phyloP scores from a whole-genome alignment of 2,797 vertebrate species.

The Threskiornis aethiopicus region DNA sequence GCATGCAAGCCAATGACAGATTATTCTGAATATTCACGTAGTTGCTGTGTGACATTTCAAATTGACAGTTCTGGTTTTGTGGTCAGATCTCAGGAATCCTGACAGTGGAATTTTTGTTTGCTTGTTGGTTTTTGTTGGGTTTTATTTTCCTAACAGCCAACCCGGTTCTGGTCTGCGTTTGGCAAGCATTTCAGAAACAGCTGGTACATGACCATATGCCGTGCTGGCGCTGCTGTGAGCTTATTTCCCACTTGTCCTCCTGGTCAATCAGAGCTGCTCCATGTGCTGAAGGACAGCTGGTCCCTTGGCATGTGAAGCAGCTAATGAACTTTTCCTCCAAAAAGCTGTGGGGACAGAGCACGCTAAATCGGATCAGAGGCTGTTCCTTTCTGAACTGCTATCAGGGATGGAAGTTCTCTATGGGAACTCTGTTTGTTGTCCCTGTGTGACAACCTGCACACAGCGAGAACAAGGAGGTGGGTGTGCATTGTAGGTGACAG shows the following conservation, averaged over 20 bases:
- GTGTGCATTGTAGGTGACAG: background rate
- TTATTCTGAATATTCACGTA: background rate
- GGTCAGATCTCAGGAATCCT: background rate
- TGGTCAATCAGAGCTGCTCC: constrained; percentile 58
- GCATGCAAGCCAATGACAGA: background rate
- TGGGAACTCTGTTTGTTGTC: background rate
- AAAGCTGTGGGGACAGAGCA: background rate
- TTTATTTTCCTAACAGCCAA: constrained; percentile 33
- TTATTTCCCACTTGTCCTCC: constrained; percentile 60
- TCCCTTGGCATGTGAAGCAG: constrained; percentile 55
- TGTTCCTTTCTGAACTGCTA: background rate
- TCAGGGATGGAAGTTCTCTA: background rate
- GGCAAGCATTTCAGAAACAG: constrained; percentile 61
- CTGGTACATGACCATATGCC: constrained; percentile 53
- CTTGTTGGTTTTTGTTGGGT: background rate
- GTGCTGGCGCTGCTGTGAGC: constrained; percentile 33
- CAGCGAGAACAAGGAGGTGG: background rate
- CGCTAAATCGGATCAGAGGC: background rate
- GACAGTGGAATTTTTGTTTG: background rate
- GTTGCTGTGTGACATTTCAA: background rate
- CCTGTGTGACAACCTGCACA: background rate
- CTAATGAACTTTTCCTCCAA: constrained; percentile 49
- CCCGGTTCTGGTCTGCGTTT: background rate
- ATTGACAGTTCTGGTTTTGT: background rate
- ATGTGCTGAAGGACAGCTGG: constrained; percentile 63